These are phyloP conservation scores for Eudasyphora cyanicolor DNA, from an alignment of 2,888 invertebrate genomes.

Conservation along the genomic window DNA sequence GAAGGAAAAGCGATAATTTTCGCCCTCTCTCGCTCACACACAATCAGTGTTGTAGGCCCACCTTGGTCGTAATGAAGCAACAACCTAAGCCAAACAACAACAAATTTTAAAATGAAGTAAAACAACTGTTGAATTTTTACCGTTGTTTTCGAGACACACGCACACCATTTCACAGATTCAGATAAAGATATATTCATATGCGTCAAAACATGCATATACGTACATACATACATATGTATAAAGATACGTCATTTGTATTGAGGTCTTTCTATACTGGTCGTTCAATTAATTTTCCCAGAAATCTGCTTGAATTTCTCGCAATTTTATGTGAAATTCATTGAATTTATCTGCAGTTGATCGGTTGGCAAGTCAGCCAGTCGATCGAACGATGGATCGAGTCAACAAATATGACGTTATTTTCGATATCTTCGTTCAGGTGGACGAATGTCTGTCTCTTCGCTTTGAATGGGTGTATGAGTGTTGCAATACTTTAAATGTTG, in stretches of 20 bases:
- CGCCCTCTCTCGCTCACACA: too few species aligned
- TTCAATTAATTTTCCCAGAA: constrained; percentile 75
- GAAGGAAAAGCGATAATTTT: constrained; percentile 42
- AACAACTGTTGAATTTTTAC: constrained; percentile 54
- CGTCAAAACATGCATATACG: background rate
- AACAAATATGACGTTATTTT: constrained; percentile 30
- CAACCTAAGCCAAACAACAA: constrained; percentile 31
- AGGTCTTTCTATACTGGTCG: constrained; percentile 20
- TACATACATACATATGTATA: background rate
- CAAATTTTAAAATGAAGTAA: constrained; percentile 34
- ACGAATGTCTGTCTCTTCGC: too few species aligned
- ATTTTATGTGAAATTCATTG: constrained; percentile 77
- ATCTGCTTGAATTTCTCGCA: constrained; percentile 76
- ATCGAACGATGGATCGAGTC: background rate
- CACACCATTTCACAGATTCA: background rate
- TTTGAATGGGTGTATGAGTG: background rate
- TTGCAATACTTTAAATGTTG: background rate
- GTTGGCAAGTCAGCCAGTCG: constrained; percentile 3
- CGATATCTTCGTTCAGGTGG: background rate
- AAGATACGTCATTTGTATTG: background rate
- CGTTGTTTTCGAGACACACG: constrained; percentile 37
- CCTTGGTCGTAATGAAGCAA: constrained; percentile 1
- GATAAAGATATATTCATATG: constrained; percentile 15
- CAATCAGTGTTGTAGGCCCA: too few species aligned
- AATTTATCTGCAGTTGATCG: constrained; percentile 69